A percentile compares a stretch with the other conserved stretches of the same genome.
These are phyloP conservation scores for Thereuonema tuberculata DNA, from an alignment of 1,140 invertebrate genomes.

Conservation along the genomic window DNA sequence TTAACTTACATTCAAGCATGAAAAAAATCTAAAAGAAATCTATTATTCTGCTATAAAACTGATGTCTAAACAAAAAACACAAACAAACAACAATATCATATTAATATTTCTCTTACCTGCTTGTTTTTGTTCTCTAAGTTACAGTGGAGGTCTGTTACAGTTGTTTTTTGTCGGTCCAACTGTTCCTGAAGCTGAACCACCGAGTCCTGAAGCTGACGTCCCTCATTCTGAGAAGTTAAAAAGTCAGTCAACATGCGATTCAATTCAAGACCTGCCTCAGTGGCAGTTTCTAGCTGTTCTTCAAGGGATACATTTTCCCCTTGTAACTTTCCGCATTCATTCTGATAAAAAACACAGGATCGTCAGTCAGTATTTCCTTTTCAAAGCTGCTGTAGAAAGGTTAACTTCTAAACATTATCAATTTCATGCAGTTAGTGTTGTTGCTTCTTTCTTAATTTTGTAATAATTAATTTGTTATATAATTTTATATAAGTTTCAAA, in stretches of 20 bases:
- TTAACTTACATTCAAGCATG: too few relatives aligned
- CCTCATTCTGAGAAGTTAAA: conserved; percentile 33
- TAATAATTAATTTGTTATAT: too few relatives aligned
- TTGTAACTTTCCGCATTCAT: conserved; percentile 22
- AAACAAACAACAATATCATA: too few relatives aligned
- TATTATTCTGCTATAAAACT: too few relatives aligned
- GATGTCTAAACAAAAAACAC: too few relatives aligned
- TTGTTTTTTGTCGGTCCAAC: conserved; percentile 22
- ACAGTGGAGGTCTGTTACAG: conserved; percentile 1
- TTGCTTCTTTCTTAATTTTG: too few relatives aligned
- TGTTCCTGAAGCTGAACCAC: conserved; percentile 32
- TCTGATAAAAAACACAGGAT: conserved; percentile 4
- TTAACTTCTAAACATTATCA: neutral
- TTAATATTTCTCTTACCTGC: neutral
- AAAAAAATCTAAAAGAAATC: too few relatives aligned
- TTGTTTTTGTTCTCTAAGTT: neutral
- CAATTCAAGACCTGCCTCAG: conserved; percentile 31
- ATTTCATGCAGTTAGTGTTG: too few relatives aligned
- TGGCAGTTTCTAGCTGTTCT: conserved; percentile 32
- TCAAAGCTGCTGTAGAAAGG: neutral
- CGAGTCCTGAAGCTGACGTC: conserved; percentile 27
- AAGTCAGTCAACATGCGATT: conserved; percentile 44
- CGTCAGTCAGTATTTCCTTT: neutral
- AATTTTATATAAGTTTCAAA: too few relatives aligned
- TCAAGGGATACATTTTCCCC: conserved; percentile 28